Evolutionary conservation across 2,888 invertebrate genomes (phyloP), one percentile per base, ranked within the genome.

Genomic region (Syrphus vitripennis): DNA sequence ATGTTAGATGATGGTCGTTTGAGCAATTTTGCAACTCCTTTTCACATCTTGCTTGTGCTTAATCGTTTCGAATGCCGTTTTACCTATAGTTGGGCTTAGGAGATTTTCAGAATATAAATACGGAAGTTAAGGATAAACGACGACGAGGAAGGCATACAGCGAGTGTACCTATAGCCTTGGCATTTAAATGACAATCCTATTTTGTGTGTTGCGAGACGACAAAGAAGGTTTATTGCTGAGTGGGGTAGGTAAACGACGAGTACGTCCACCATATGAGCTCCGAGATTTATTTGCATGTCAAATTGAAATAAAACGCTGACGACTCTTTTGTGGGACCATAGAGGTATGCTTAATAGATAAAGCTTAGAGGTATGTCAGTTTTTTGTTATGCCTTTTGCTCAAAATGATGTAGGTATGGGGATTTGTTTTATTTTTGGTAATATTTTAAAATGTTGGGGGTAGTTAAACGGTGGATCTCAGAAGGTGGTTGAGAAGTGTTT

Each of bases 221-320:
- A 37, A 24, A 59, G 72, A 48, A 78, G 67, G 69, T 61, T 78
- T 83, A 72, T 78, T 69, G 83, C 69, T 61, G 78, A n/a, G n/a
- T n/a, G 78, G 61, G 83, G 34, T 3, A 29, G 24, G n/a, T 9
- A n/a, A 24, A 61, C 50, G 61, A 45, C 67, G 40, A 74, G 37
- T 67, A 37, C 37, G 59, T 57, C 45, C 7, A 45, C 9, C 63
- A 78, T 80, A 84, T 84, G 83, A 76, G 71, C 70, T 80, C 63
- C 67, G 53, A 81, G 76, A 86, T 81, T 86, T 86, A 87, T 87
- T 82, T 87, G 86, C 86, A 87, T 82, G 82, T 74, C 82, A 87
- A 82, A 87, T 87, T 87, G 77, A 74, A 87, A 87, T 74, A 87
- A 78, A 82, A 87, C 82, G 82, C 76, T 76, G 74, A 48, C 19